phyloP scores from a whole-genome alignment of 2,797 vertebrate genomes.

The Siniperca undulata region DNA sequence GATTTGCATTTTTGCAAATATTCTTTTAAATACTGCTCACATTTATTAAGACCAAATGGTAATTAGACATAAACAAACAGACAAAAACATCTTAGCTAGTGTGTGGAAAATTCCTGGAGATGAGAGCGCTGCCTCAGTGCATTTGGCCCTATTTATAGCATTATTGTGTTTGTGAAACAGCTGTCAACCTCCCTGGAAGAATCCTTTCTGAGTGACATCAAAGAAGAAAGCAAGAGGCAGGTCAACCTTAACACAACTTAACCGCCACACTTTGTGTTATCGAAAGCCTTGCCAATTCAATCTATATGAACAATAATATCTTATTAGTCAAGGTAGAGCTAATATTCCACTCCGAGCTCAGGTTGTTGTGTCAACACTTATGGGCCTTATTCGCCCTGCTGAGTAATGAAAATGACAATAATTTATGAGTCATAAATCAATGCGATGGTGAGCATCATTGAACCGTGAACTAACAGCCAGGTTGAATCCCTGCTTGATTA shows the following conservation, averaged over 20 bases:
- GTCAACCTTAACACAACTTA: constrained; percentile 55
- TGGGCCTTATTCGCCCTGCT: constrained; percentile 44
- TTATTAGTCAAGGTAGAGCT: constrained; percentile 49
- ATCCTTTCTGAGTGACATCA: constrained; percentile 59
- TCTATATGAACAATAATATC: constrained; percentile 58
- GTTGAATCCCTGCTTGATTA: constrained; percentile 71
- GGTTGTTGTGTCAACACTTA: constrained; percentile 63
- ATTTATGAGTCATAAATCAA: constrained; percentile 76
- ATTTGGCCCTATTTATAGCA: constrained; percentile 68
- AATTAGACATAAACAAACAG: constrained; percentile 49
- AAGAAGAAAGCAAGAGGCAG: constrained; percentile 48
- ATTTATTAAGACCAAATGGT: constrained; percentile 26
- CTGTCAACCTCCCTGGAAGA: constrained; percentile 57
- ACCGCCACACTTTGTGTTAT: constrained; percentile 34
- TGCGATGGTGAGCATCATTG: constrained; percentile 56
- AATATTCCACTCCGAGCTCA: constrained; percentile 41
- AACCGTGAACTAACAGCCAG: constrained; percentile 67
- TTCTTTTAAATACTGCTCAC: constrained; percentile 15
- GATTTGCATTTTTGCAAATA: constrained; percentile 21
- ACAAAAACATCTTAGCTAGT: not conserved
- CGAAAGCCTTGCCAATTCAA: constrained; percentile 59
- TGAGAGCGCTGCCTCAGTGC: constrained; percentile 40
- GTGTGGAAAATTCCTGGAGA: constrained; percentile 68
- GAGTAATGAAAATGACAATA: constrained; percentile 75
- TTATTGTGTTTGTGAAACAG: constrained; percentile 52